Evolutionary conservation across 2,113 vertebrate species (phyloP).

Genomic region (Tragelaphus strepsiceros): DNA sequence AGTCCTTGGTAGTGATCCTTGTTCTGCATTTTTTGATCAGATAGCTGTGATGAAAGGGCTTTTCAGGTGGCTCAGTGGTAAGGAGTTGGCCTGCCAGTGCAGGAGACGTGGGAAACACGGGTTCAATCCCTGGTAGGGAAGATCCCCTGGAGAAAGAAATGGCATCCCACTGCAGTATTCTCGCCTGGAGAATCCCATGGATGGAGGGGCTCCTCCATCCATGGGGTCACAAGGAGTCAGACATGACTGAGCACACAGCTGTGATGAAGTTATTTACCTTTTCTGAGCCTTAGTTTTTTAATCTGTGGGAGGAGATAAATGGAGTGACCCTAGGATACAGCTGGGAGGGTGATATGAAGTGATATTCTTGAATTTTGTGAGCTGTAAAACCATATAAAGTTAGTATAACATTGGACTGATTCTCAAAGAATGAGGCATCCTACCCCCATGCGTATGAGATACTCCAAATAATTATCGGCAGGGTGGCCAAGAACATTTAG

Average conservation of each 20-base stretch:
- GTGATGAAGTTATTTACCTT: background rate
- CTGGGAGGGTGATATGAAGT: no score
- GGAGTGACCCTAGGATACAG: background rate
- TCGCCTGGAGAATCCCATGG: background rate
- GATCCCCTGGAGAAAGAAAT: background rate
- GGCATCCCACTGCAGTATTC: background rate
- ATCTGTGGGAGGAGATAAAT: background rate
- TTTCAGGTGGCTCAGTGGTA: background rate
- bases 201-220: background rate
- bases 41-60: background rate
- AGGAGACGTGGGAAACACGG: background rate
- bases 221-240: background rate
- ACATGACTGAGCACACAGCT: background rate
- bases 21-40: background rate
- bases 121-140: background rate
- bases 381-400: background rate
- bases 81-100: background rate
- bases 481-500: constrained; percentile 50
- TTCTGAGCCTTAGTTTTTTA: background rate
- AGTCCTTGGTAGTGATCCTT: background rate
- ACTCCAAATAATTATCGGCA: background rate
- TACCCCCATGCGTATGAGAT: background rate
- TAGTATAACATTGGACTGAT: background rate
- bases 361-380: background rate
- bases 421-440: background rate